Base-by-base conservation (phyloP, 2,113 vertebrate species). In the Acanthochromis polyacanthus region DNA sequence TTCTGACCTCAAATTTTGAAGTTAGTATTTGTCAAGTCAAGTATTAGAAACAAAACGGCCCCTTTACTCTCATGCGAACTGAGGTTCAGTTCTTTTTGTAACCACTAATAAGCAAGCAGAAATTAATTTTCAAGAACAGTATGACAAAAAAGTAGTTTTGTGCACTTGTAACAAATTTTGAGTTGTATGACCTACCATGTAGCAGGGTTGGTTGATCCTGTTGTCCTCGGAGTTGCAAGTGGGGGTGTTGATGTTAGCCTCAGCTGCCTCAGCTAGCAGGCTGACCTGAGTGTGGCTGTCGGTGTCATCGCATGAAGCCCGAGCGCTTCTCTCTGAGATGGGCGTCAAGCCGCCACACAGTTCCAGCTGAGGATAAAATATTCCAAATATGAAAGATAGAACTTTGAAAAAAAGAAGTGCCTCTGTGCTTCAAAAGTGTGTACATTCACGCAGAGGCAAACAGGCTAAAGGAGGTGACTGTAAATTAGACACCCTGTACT, bases 311-410 rank as follows among this genome's bases (percentile, higher is more conserved):
- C 72, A 88, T 50, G 90, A 92, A 22, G 62, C 84, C 53, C 64
- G 76, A 0, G 79, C 23, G 62, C 88, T 91, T 75, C 92, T 85
- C 83, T 94, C 91, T 6, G 81, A 89, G 80, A 94, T 92, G 43
- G 92, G 88, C 1, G 91, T 92, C 61, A 93, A 58, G 65, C 90
- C 81, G 4, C 92, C 88, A 3, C 93, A 93, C 80, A 91, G 71
- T 45, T 93, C 93, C 85, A 93, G 79, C 93, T 94, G 83, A 59
- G 52, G 48, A 66, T 0, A 48, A 15, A 78, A 16, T 46, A 67
- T 38, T 28, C n/a, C 60, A 43, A 68, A 60, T 4, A 43, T 19
- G 4, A 58, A 74, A 32, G 60, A 3, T 17, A 14, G 20, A 19
- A 19, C 23, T 43, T 62, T 53, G 2, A 1, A 45, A 59, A 50